phyloP scores from a whole-genome alignment of 1,140 invertebrate species.

The Luehdorfia chinensis region DNA sequence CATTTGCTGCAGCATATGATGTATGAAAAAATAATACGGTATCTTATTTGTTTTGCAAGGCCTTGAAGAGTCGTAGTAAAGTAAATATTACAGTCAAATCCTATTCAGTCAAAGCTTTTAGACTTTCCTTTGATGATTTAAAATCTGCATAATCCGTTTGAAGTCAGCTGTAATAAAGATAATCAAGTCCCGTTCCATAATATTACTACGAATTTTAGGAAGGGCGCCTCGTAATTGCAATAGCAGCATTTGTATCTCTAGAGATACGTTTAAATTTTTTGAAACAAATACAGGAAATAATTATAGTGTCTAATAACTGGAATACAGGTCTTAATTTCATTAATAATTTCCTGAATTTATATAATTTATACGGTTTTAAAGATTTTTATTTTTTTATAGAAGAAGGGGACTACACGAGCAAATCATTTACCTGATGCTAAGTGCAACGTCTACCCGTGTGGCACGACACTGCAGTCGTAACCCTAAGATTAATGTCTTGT shows the following conservation, averaged over 20 bases:
- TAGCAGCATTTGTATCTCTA: constrained; percentile 2
- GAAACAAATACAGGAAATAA: no score
- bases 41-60: neutral
- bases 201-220: constrained; percentile 9
- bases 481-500: no score
- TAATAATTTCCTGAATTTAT: no score
- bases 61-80: neutral
- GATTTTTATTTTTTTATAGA: no score
- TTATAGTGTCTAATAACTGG: no score
- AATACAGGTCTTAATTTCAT: no score
- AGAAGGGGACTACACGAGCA: no score
- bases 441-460: no score
- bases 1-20: no score
- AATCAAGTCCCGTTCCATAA: constrained; percentile 23
- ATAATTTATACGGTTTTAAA: no score
- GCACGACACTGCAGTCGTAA: no score
- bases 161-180: constrained; percentile 22
- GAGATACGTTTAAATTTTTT: neutral
- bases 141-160: constrained; percentile 22
- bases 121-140: constrained; percentile 23
- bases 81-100: constrained; percentile 10
- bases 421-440: no score
- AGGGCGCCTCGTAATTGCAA: constrained; percentile 8
- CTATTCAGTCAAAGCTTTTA: constrained; percentile 20
- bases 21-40: neutral